Percentiles rank a stretch among this genome's conserved stretches.
Conservation (phyloP, 2,888 invertebrate species). For the Dynastes maya region DNA sequence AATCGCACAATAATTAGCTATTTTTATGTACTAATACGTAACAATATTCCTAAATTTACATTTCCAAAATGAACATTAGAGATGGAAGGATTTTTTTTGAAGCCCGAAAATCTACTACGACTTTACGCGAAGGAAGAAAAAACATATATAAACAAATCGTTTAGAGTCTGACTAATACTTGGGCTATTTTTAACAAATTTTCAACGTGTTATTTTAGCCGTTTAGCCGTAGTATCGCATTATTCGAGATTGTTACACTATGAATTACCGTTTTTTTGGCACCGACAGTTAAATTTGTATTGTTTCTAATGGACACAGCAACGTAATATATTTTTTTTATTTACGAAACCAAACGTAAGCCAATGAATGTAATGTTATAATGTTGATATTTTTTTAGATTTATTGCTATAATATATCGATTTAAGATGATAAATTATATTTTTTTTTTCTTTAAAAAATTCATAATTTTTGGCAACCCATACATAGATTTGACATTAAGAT, state of each 20-base stretch:
- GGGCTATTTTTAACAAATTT: slow-evolving; percentile 32
- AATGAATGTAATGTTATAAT: too few relatives aligned
- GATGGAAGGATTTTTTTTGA: not conserved
- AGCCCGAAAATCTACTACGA: not conserved
- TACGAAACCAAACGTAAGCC: too few relatives aligned
- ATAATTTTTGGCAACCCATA: too few relatives aligned
- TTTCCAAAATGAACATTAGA: not conserved
- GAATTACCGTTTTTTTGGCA: slow-evolving; percentile 8
- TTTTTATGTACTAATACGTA: too few relatives aligned
- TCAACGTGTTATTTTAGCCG: not conserved
- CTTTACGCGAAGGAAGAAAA: not conserved
- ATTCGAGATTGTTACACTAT: slow-evolving; percentile 19
- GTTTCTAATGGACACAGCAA: too few relatives aligned
- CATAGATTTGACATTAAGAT: too few relatives aligned
- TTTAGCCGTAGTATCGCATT: not conserved
- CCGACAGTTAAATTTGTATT: too few relatives aligned
- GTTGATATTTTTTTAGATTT: too few relatives aligned
- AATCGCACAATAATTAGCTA: too few relatives aligned
- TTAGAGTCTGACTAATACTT: slow-evolving; percentile 26
- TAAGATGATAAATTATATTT: not conserved
- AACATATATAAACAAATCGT: slow-evolving; percentile 31
- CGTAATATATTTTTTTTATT: too few relatives aligned
- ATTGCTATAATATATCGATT: too few relatives aligned
- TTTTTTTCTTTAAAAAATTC: not conserved
- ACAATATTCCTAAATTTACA: not conserved